Evolutionary conservation across 2,888 invertebrate genomes (phyloP).

Genomic region (Sesamia inferens): DNA sequence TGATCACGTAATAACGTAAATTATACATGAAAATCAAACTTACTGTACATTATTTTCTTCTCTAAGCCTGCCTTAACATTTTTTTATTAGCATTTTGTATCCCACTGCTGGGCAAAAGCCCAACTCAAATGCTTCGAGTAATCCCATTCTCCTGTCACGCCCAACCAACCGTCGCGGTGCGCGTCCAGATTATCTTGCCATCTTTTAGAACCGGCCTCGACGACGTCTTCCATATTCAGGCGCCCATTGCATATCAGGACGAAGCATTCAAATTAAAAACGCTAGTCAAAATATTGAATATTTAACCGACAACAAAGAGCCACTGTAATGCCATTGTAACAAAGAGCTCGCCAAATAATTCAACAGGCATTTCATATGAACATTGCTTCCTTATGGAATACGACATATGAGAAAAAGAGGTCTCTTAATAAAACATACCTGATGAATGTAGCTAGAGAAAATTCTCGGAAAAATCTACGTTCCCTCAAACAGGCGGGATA

Average conservation of each 20-base stretch:
- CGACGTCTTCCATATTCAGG: no score
- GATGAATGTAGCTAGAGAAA: conserved; percentile 52
- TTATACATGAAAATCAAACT: no score
- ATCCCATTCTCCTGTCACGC: no score
- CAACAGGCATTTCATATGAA: conserved; percentile 65
- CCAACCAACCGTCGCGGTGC: no score
- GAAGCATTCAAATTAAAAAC: conserved; percentile 55
- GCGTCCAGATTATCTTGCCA: no score
- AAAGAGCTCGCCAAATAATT: conserved; percentile 62
- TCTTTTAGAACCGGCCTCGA: no score
- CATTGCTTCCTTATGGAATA: conserved; percentile 63
- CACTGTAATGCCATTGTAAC: conserved; percentile 47
- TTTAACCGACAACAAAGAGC: conserved; percentile 56
- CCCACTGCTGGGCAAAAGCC: no score
- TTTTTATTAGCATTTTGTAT: no score
- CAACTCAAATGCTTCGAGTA: no score
- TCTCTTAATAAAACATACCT: conserved; percentile 62
- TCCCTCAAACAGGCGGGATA: conserved; percentile 31
- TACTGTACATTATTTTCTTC: background rate
- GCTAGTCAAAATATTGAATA: conserved; percentile 52
- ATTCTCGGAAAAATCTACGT: conserved; percentile 47
- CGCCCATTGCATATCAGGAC: no score
- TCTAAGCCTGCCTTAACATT: background rate
- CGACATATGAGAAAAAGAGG: conserved; percentile 52
- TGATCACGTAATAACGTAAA: no score